These are phyloP conservation scores for Dasyornis broadbenti DNA, from an alignment of 2,113 vertebrate species.

Conservation along the genomic window DNA sequence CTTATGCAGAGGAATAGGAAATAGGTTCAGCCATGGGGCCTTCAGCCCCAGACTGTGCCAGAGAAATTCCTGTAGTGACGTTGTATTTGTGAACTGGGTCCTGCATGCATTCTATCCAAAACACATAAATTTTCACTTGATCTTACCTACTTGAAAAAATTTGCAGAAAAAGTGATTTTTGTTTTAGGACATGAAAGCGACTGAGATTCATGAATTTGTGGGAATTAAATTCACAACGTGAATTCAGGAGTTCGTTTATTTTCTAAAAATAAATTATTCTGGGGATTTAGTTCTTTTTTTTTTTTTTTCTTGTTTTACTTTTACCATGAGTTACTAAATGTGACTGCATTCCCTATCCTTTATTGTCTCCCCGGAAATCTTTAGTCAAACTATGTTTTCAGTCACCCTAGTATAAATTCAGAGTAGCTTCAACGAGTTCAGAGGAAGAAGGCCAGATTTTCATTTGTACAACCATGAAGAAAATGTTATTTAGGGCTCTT, in stretches of 20 bases:
- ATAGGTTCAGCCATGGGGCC: neutral
- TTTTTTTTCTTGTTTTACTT: neutral
- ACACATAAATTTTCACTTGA: neutral
- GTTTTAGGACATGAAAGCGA: neutral
- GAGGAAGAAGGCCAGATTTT: neutral
- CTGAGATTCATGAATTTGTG: neutral
- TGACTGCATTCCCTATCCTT: neutral
- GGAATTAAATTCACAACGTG: fast-evolving
- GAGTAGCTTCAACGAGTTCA: neutral
- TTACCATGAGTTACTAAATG: neutral
- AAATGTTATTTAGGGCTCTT: neutral
- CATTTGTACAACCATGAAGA: neutral
- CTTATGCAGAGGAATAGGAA: neutral
- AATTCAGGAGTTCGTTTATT: neutral
- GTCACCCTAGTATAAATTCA: neutral
- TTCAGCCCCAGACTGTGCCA: neutral
- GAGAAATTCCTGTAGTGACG: fast-evolving
- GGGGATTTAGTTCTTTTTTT: neutral
- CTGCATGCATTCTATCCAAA: neutral
- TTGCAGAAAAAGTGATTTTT: neutral
- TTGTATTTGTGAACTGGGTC: neutral
- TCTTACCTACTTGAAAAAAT: neutral
- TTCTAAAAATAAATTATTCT: neutral
- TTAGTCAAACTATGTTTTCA: neutral
- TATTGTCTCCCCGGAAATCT: neutral